Evolutionary conservation across 2,888 invertebrate species (phyloP).

Genomic region (Heliconius aoede): DNA sequence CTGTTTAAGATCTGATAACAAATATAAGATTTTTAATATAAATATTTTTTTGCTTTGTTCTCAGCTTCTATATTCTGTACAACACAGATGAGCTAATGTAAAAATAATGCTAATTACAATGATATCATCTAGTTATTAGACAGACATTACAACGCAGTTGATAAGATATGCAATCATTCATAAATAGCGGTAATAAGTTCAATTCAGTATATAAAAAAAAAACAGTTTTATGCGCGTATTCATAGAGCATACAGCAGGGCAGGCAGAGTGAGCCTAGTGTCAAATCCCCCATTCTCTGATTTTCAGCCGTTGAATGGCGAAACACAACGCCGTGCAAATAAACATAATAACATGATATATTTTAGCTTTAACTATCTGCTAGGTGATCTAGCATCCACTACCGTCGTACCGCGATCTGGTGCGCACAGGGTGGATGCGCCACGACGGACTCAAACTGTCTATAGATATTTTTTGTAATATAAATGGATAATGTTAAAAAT

Average conservation of each 20-base stretch:
- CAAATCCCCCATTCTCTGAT: neutral
- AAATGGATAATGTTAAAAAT: too few relatives aligned
- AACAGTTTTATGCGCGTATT: too few relatives aligned
- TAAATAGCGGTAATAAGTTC: neutral
- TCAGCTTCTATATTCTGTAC: neutral
- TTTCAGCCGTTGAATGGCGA: neutral
- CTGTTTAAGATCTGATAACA: too few relatives aligned
- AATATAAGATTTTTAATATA: neutral
- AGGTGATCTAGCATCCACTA: too few relatives aligned
- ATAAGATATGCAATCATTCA: neutral
- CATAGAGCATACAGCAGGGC: neutral
- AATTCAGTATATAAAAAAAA: too few relatives aligned
- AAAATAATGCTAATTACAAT: conserved; percentile 22
- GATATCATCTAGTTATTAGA: conserved; percentile 12
- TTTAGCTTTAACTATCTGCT: too few relatives aligned
- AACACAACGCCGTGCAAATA: neutral
- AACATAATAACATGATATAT: neutral
- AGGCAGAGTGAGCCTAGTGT: neutral
- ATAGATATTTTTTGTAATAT: too few relatives aligned
- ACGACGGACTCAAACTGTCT: too few relatives aligned
- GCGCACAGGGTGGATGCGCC: too few relatives aligned
- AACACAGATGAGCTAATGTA: neutral
- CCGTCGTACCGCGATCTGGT: too few relatives aligned
- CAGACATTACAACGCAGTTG: neutral
- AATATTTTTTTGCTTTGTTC: neutral